phyloP scores from a whole-genome alignment of 2,797 vertebrate species.

The Melanotaenia nigrans region DNA sequence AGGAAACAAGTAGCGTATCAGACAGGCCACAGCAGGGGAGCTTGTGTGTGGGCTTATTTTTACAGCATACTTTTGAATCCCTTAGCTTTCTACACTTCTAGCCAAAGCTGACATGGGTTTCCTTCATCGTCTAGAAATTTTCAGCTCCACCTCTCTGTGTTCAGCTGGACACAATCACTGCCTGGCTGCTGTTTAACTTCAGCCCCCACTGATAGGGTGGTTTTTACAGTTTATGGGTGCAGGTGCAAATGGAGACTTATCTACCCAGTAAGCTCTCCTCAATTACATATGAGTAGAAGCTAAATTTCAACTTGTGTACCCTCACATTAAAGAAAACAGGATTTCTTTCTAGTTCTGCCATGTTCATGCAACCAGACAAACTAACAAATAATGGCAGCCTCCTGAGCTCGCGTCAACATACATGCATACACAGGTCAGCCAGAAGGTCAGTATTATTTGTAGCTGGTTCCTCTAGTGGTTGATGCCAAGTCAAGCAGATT shows the following conservation, averaged over 20 bases:
- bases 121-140: slow-evolving; percentile 36
- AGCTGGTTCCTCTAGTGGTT: slow-evolving; percentile 17
- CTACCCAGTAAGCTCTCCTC: not conserved
- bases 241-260: slow-evolving; percentile 33
- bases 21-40: slow-evolving; percentile 14
- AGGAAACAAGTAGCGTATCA: slow-evolving; percentile 11
- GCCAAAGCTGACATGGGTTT: slow-evolving; percentile 37
- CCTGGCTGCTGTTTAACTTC: slow-evolving; percentile 20
- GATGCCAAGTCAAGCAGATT: slow-evolving; percentile 42
- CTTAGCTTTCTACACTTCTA: slow-evolving; percentile 30
- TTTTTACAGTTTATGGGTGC: slow-evolving; percentile 38
- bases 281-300: not conserved
- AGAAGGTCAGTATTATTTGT: slow-evolving; percentile 29
- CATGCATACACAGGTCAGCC: slow-evolving; percentile 11
- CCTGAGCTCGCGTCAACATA: not conserved
- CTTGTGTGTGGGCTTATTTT: slow-evolving; percentile 50
- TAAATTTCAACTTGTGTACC: not conserved
- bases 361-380: not conserved
- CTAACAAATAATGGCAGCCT: not conserved
- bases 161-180: slow-evolving; percentile 44
- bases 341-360: not conserved
- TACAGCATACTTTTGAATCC: slow-evolving; percentile 28
- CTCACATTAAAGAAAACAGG: not conserved
- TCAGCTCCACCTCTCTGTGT: slow-evolving; percentile 34
- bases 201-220: not conserved